phyloP scores from a whole-genome alignment of 2,113 vertebrate species.

The Catharus minimus region DNA sequence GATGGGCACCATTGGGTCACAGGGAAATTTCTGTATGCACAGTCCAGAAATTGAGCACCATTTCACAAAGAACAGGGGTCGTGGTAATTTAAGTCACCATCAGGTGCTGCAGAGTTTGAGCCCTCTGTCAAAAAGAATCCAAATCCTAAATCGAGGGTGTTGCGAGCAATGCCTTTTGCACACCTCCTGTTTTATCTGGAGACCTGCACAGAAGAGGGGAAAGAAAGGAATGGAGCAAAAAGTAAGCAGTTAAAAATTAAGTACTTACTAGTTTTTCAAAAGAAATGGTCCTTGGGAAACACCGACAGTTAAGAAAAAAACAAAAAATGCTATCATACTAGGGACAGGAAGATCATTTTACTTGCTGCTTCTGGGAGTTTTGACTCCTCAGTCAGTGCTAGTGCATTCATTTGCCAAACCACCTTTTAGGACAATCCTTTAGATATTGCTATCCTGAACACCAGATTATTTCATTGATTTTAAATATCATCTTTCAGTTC shows the following conservation, averaged over 20 bases:
- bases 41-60: not conserved
- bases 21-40: not conserved
- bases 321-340: not conserved
- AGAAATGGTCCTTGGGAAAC: not conserved
- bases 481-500: not conserved
- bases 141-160: not conserved
- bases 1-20: no score
- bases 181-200: not conserved
- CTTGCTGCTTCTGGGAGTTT: not conserved
- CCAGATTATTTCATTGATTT: not conserved
- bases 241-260: not conserved
- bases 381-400: not conserved
- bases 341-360: not conserved
- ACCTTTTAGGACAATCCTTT: not conserved
- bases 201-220: rapidly evolving
- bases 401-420: not conserved
- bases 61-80: rapidly evolving
- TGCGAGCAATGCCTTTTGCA: not conserved
- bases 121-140: not conserved
- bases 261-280: not conserved
- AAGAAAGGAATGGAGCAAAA: not conserved
- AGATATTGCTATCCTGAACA: not conserved
- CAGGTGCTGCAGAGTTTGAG: not conserved
- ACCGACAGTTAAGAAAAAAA: not conserved
- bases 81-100: not conserved